Evolutionary conservation across 2,113 vertebrate genomes (phyloP).

Genomic region (Circaetus cinerascens): DNA sequence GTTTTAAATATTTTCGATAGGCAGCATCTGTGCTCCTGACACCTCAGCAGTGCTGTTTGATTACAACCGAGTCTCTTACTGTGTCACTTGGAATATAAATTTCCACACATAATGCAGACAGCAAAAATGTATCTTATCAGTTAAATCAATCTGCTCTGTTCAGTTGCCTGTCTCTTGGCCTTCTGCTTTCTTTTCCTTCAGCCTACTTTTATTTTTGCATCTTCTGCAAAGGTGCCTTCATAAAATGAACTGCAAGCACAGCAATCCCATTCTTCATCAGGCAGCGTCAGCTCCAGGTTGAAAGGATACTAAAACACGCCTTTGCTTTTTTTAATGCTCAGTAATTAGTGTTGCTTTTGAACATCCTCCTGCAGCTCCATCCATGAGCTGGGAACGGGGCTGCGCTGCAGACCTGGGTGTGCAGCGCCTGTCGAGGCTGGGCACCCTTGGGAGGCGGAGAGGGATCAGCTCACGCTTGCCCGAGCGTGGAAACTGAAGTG

Average conservation of each 20-base stretch:
- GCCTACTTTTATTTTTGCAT: neutral
- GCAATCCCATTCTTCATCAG: neutral
- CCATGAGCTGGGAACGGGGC: neutral
- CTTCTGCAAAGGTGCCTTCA: neutral
- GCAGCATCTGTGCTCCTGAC: conserved; percentile 36
- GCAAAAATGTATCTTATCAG: neutral
- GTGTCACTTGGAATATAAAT: neutral
- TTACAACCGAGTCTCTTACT: conserved; percentile 16
- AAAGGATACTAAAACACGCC: neutral
- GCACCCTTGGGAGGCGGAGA: neutral
- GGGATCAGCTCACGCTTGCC: neutral
- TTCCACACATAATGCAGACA: neutral
- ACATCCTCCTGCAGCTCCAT: neutral
- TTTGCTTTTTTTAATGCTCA: neutral
- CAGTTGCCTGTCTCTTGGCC: conserved; percentile 24
- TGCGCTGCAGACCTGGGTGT: neutral
- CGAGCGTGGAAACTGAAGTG: neutral
- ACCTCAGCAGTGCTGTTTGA: conserved; percentile 15
- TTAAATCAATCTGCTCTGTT: conserved; percentile 32
- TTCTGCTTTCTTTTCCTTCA: neutral
- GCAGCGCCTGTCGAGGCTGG: neutral
- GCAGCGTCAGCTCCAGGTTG: neutral
- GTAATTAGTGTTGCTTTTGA: neutral
- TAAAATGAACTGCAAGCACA: neutral
- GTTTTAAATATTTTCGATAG: conserved; percentile 16